Conservation (phyloP, 2,113 vertebrate species). For the Rallus limicola region DNA sequence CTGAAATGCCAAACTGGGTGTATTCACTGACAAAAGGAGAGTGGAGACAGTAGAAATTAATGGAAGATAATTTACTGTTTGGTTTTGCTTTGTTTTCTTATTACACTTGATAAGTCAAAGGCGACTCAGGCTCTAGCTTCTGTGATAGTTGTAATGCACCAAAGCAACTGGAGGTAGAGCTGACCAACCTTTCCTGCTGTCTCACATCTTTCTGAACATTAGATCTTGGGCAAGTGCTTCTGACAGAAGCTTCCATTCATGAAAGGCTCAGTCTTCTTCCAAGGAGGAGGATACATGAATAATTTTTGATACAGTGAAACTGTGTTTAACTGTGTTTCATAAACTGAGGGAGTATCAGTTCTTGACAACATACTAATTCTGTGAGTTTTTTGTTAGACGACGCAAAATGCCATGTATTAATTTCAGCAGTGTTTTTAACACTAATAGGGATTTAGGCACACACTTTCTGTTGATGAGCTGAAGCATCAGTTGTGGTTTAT, state of each 20-base stretch:
- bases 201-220: not conserved
- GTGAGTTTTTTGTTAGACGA: not conserved
- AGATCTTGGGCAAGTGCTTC: not conserved
- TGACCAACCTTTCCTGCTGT: not conserved
- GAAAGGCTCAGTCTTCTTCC: not conserved
- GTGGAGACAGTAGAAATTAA: not conserved
- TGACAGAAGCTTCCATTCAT: not conserved
- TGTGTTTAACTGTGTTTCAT: slow-evolving; percentile 41
- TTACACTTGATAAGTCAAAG: slow-evolving; percentile 27
- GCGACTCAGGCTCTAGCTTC: not conserved
- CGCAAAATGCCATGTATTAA: not conserved
- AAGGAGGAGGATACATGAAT: not conserved
- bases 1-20: not conserved
- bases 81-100: slow-evolving; percentile 3
- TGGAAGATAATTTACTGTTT: slow-evolving; percentile 1
- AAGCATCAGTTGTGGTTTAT: not conserved
- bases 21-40: not conserved
- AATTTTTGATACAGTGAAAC: slow-evolving; percentile 20
- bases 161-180: not conserved
- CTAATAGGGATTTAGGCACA: not conserved
- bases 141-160: not conserved
- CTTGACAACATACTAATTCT: not conserved
- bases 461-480: not conserved
- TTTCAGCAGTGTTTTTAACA: not conserved
- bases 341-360: not conserved